Conservation (phyloP, 2,888 invertebrate species). For the Hydriomena furcata region DNA sequence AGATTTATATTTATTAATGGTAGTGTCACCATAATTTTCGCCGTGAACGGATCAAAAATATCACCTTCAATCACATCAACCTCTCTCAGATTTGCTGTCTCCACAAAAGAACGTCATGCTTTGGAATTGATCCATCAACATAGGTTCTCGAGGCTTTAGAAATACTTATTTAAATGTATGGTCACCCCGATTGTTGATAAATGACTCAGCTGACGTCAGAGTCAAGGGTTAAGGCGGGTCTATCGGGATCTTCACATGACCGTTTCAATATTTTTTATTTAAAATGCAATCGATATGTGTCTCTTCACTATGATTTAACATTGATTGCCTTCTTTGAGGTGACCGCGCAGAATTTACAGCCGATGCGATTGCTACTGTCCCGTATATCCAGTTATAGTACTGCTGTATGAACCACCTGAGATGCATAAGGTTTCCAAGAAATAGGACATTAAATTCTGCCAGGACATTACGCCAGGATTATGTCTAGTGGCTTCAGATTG, state of each 20-base stretch:
- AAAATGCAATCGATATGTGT: constrained; percentile 59
- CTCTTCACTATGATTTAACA: constrained; percentile 72
- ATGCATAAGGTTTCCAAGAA: constrained; percentile 55
- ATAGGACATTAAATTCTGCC: constrained; percentile 50
- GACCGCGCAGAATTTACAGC: constrained; percentile 71
- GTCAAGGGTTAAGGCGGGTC: constrained; percentile 71
- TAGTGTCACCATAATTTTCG: constrained; percentile 54
- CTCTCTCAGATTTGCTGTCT: neutral
- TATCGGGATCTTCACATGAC: constrained; percentile 68
- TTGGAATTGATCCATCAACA: constrained; percentile 24
- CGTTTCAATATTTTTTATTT: constrained; percentile 58
- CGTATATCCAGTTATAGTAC: constrained; percentile 46
- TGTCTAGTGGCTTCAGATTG: constrained; percentile 42
- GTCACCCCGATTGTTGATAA: constrained; percentile 71
- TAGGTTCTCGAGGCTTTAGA: constrained; percentile 7
- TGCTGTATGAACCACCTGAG: constrained; percentile 40
- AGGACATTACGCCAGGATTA: constrained; percentile 57
- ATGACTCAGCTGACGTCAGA: constrained; percentile 72
- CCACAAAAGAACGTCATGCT: neutral
- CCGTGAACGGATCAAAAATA: constrained; percentile 32
- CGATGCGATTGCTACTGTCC: constrained; percentile 61
- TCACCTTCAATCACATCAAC: neutral
- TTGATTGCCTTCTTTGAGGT: constrained; percentile 72
- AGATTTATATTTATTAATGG: constrained; percentile 78
- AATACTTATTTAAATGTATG: constrained; percentile 44